Evolutionary conservation across 2,113 vertebrate species (phyloP).

Genomic region (Pachyramphus minor): DNA sequence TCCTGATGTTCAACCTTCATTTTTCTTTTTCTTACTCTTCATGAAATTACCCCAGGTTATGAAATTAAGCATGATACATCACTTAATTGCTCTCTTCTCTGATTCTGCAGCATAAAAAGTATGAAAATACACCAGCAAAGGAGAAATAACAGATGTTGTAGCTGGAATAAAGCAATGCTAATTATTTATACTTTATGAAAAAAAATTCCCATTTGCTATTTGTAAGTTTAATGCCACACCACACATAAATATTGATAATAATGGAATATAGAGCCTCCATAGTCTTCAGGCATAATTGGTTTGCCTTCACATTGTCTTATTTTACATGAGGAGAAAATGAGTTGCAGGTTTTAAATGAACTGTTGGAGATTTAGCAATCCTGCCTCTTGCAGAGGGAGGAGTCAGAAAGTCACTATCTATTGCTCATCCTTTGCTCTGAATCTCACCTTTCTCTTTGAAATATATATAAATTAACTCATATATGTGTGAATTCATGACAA

Average conservation of each 20-base stretch:
- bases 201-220: not conserved
- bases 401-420: not conserved
- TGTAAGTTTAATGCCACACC: not conserved
- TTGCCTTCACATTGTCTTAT: not conserved
- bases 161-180: not conserved
- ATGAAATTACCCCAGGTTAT: not conserved
- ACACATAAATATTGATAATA: not conserved
- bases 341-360: not conserved
- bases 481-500: not conserved
- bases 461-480: not conserved
- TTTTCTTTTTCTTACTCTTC: slow-evolving; percentile 4
- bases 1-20: not conserved
- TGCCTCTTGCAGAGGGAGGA: not conserved
- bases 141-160: not conserved
- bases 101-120: not conserved
- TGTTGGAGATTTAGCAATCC: not conserved
- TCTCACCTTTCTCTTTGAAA: not conserved
- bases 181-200: not conserved
- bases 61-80: not conserved
- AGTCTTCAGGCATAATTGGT: not conserved
- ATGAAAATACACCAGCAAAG: not conserved
- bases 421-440: not conserved
- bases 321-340: not conserved
- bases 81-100: not conserved
- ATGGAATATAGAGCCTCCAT: not conserved